Percentiles rank a stretch among this genome's conserved stretches.
phyloP scores from a whole-genome alignment of 2,797 vertebrate species.

The Rhodeus uyekii region DNA sequence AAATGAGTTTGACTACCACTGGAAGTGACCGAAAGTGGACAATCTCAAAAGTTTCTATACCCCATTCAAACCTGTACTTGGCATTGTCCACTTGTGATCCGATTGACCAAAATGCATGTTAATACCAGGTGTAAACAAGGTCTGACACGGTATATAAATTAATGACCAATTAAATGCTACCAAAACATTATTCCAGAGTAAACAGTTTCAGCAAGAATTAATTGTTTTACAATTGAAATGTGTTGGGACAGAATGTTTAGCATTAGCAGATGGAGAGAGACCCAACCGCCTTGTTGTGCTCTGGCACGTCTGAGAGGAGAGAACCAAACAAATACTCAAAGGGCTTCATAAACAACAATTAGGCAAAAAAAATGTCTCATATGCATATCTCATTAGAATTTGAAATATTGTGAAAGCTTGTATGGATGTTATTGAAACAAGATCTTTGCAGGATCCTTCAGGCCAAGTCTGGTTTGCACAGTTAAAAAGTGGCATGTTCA shows the following conservation, averaged over 20 bases:
- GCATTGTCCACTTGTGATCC: no score
- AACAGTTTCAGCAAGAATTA: slow-evolving; percentile 50
- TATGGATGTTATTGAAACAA: neutral
- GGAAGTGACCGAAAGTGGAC: no score
- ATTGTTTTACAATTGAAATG: slow-evolving; percentile 40
- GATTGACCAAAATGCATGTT: no score
- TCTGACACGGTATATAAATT: neutral
- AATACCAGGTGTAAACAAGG: no score
- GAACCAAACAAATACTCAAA: slow-evolving; percentile 50
- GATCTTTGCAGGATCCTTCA: neutral
- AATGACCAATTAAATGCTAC: slow-evolving; percentile 1
- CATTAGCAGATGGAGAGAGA: slow-evolving; percentile 62
- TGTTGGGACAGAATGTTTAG: slow-evolving; percentile 45
- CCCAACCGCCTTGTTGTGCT: slow-evolving; percentile 43
- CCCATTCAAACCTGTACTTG: no score
- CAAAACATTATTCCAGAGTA: slow-evolving; percentile 42
- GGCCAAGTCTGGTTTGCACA: neutral
- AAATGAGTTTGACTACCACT: no score
- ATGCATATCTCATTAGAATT: slow-evolving; percentile 28
- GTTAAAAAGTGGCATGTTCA: neutral
- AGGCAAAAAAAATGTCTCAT: neutral
- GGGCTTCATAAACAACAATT: slow-evolving; percentile 52
- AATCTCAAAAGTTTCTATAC: no score
- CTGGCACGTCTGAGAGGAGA: slow-evolving; percentile 38
- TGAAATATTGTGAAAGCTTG: neutral